A percentile compares a stretch with the other conserved stretches of the same genome.
Conservation (phyloP, 2,888 invertebrate species). For the Blastobasis adustella region DNA sequence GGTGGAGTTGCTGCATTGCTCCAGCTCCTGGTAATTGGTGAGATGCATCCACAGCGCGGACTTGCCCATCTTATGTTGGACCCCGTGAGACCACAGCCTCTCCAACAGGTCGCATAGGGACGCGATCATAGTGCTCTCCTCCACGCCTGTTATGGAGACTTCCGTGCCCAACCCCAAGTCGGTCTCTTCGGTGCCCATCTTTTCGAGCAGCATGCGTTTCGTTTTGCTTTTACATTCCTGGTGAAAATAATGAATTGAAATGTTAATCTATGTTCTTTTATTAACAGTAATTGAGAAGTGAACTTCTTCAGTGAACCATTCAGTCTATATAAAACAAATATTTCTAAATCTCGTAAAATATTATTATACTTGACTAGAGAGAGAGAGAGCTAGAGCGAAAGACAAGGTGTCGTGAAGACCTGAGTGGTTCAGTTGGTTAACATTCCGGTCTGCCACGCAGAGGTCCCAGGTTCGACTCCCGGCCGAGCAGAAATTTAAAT, state of each 20-base stretch:
- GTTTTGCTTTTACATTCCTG: constrained; percentile 96
- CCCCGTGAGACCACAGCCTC: constrained; percentile 97
- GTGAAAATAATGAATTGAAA: not conserved
- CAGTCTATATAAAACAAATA: too few relatives aligned
- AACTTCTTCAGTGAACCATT: too few relatives aligned
- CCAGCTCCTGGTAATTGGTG: constrained; percentile 89
- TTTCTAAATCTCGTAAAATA: too few relatives aligned
- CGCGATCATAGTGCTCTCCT: constrained; percentile 98
- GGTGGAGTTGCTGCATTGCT: constrained; percentile 76
- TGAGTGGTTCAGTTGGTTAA: too few relatives aligned
- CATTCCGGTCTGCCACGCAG: too few relatives aligned
- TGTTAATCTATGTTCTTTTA: too few relatives aligned
- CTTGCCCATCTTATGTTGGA: constrained; percentile 96
- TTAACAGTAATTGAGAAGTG: too few relatives aligned
- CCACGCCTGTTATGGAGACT: constrained; percentile 81
- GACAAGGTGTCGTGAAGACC: too few relatives aligned
- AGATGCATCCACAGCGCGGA: constrained; percentile 98
- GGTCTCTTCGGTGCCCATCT: constrained; percentile 98
- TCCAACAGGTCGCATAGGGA: constrained; percentile 97
- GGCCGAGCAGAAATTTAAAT: too few relatives aligned
- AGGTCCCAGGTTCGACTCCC: too few relatives aligned
- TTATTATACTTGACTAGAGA: too few relatives aligned
- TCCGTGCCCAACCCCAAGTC: constrained; percentile 93
- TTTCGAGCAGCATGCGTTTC: constrained; percentile 98
- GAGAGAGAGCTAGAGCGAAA: too few relatives aligned